Percentiles rank a stretch among this genome's conserved stretches.
Conservation (phyloP, 2,113 vertebrate species). For the Marmota monax region DNA sequence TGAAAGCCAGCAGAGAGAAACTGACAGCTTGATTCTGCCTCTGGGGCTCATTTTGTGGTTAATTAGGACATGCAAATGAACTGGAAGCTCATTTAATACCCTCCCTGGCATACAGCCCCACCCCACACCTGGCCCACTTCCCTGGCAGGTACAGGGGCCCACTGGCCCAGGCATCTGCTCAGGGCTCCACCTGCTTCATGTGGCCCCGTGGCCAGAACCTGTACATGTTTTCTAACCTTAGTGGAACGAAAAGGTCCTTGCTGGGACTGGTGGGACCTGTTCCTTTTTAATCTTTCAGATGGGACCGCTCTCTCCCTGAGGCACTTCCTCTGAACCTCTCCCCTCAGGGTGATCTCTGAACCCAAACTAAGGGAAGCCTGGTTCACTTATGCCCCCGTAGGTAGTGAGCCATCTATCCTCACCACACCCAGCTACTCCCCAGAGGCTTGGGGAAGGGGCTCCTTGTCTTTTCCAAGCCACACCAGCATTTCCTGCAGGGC, state of each 20-base stretch:
- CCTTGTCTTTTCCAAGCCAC: background rate
- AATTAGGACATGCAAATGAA: conserved; percentile 71
- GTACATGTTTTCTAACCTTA: background rate
- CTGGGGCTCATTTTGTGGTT: conserved; percentile 62
- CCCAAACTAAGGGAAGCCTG: background rate
- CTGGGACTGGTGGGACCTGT: background rate
- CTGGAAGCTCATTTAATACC: conserved; percentile 49
- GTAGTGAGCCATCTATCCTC: too few species aligned
- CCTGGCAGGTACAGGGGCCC: conserved; percentile 44
- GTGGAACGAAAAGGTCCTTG: background rate
- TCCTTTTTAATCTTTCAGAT: background rate
- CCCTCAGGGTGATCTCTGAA: background rate
- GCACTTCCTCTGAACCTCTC: background rate
- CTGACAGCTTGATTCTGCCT: conserved; percentile 61
- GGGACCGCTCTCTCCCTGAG: background rate
- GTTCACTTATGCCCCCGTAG: background rate
- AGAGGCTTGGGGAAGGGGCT: background rate
- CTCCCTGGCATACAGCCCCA: background rate
- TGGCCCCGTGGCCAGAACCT: background rate
- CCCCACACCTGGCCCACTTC: conserved; percentile 51
- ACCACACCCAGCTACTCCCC: background rate
- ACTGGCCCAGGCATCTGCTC: background rate
- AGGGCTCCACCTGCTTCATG: background rate
- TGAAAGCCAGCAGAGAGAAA: background rate
- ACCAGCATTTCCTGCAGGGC: background rate